Evolutionary conservation across 2,888 invertebrate species (phyloP), one percentile per base, ranked within the genome.

Genomic region (Thymelicus lineola): DNA sequence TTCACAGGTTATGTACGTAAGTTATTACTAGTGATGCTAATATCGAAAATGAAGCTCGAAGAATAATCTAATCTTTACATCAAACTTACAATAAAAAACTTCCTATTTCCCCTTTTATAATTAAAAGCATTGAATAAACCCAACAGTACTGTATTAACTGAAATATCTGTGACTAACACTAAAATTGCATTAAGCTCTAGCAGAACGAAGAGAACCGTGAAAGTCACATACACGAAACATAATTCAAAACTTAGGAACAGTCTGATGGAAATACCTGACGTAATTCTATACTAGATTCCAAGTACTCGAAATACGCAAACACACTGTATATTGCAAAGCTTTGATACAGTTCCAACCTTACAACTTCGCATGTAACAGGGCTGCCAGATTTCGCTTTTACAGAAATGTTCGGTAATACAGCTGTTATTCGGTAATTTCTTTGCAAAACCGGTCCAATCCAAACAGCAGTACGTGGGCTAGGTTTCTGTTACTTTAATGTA

Each of bases 161-260:
- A 20, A 53, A 20, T 53, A 53, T 10, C 53, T 12, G 53, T 53
- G 20, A 53, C n/a, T 46, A 58, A 58, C 45, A 46, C 17, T 58
- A 10, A 58, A 58, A 7, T 65, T 46, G 57, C 20, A 53, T 53
- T 53, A 53, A 53, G 10, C 53, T 53, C 9, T 2, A 20, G 6
- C 20, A 4, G 7, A 20, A 53, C 20, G 53, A 53, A 46, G 55
- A 38, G 38, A 6, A 35, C 28, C 35, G 35, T 28, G n/a, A 55
- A 6, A 65, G 57, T 57, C 65, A 65, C 65, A 46, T 35, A 57
- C 45, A 57, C 42, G 45, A 9, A 65, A 65, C 64, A 35, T 60
- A 61, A 67, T 55, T 59, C 53, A 59, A 59, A 66, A 67, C 60
- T 61, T 45, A 46, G 59, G 36, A 60, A 38, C 58, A 67, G 50